Evolutionary conservation across 2,797 vertebrate genomes (phyloP), one percentile per base, ranked within the genome.

Genomic region (Micropoecilia bifurca): DNA sequence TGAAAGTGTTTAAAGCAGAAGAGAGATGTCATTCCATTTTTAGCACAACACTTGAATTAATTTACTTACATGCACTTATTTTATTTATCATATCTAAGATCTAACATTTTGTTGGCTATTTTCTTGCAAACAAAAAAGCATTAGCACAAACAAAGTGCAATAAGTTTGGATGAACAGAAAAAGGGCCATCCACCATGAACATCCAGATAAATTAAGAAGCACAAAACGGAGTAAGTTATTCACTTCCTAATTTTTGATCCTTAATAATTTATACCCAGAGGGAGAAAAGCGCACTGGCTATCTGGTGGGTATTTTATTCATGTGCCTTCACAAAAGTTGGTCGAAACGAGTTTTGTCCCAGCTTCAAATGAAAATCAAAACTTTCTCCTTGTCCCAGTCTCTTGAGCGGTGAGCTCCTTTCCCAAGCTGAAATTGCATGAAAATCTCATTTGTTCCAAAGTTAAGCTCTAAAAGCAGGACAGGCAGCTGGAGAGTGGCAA

Each of bases 391-490:
- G 18, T 78, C 33, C 74, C 47, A 73, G 20, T 53, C 39, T 76
- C 63, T 78, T 66, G 53, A 86, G 63, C 18, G 20, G 45, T 75
- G 25, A 77, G 46, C 66, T 76, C 46, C 53, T 80, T 75, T 73
- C 71, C 46, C 46, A 45, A 4, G 41, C 39, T 36, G n/a, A 82
- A 85, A 83, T 55, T 39, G 63, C n/a, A 68, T 75, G 57, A 81
- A 53, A 87, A 82, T 81, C 30, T 55, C 53, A 66, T 85, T 84
- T 86, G 73, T 73, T 83, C 20, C 55, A 68, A 80, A 89, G 71
- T 50, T 63, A 80, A 83, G 57, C 72, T 88, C 82, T 86, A 72
- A 88, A 91, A 81, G 66, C 68, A 77, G 73, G 75, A 78, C 46
- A 78, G 68, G 71, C 74, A 78, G 75, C 47, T 55, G 36, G 61